These are phyloP conservation scores for Rotaria magnacalcarata DNA, from an alignment of 2,888 invertebrate species.

Conservation along the genomic window DNA sequence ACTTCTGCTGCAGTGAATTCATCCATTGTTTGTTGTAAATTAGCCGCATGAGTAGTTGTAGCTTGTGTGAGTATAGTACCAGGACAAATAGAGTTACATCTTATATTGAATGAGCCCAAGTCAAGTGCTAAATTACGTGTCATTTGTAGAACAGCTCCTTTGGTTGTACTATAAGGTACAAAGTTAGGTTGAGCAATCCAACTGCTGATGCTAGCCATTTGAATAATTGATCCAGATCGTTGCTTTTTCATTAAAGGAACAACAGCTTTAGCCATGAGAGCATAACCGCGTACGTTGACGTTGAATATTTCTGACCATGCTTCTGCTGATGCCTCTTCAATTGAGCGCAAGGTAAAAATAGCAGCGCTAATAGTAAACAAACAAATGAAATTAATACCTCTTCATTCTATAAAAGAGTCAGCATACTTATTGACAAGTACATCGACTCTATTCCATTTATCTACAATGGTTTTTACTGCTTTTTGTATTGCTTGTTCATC, in stretches of 20 bases:
- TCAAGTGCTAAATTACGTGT: constrained; percentile 47
- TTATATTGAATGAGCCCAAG: constrained; percentile 42
- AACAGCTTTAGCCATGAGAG: constrained; percentile 45
- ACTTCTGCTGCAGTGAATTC: neutral
- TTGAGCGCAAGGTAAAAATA: neutral
- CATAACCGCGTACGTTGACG: constrained; percentile 45
- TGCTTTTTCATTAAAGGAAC: constrained; percentile 43
- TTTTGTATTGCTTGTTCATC: neutral
- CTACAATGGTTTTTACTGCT: neutral
- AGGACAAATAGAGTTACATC: constrained; percentile 47
- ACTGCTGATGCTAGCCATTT: constrained; percentile 46
- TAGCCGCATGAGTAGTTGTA: neutral
- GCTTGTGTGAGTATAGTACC: constrained; percentile 46
- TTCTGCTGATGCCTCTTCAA: neutral
- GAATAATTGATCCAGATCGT: constrained; percentile 40
- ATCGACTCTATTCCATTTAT: constrained; percentile 1
- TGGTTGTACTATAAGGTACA: constrained; percentile 47
- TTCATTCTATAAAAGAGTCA: neutral
- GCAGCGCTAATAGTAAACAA: neutral
- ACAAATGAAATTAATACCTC: neutral
- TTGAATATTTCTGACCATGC: constrained; percentile 29
- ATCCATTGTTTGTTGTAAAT: neutral
- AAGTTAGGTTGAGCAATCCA: constrained; percentile 44
- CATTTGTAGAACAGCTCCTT: constrained; percentile 47
- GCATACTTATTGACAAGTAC: neutral